Conservation (phyloP, 2,888 invertebrate genomes). For the Chloromyia formosa region DNA sequence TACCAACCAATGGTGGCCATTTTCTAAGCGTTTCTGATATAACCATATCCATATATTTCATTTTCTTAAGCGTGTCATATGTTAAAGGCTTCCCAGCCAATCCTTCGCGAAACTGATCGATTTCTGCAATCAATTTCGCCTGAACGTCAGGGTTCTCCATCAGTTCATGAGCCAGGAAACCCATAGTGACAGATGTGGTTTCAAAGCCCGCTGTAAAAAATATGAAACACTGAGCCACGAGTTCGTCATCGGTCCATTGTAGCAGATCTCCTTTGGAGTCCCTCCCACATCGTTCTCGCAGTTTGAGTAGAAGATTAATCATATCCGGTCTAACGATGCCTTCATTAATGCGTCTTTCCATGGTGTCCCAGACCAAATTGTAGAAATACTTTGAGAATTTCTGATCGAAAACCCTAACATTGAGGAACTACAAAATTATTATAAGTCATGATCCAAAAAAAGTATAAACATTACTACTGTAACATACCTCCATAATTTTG, state of each 20-base stretch:
- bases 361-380: conserved; percentile 62
- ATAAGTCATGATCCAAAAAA: no score
- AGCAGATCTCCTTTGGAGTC: no score
- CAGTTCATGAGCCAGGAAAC: no score
- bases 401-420: conserved; percentile 59
- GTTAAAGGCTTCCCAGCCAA: conserved; percentile 65
- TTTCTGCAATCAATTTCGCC: conserved; percentile 67
- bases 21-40: no score
- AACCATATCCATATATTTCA: conserved; percentile 72
- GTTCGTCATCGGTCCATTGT: conserved; percentile 60
- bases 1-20: conserved; percentile 68
- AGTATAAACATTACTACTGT: no score
- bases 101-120: conserved; percentile 64
- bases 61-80: conserved; percentile 67
- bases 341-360: conserved; percentile 62
- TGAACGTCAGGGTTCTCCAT: no score
- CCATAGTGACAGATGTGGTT: conserved; percentile 62
- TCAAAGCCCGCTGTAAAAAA: conserved; percentile 71
- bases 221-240: conserved; percentile 56
- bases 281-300: conserved; percentile 55
- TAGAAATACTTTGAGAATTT: no score
- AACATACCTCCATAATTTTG: background rate
- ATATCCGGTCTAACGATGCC: conserved; percentile 64
- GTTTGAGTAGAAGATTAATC: conserved; percentile 65
- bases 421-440: conserved; percentile 52